Conservation (phyloP, 2,888 invertebrate species). For the Dasysyrphus tricinctus region DNA sequence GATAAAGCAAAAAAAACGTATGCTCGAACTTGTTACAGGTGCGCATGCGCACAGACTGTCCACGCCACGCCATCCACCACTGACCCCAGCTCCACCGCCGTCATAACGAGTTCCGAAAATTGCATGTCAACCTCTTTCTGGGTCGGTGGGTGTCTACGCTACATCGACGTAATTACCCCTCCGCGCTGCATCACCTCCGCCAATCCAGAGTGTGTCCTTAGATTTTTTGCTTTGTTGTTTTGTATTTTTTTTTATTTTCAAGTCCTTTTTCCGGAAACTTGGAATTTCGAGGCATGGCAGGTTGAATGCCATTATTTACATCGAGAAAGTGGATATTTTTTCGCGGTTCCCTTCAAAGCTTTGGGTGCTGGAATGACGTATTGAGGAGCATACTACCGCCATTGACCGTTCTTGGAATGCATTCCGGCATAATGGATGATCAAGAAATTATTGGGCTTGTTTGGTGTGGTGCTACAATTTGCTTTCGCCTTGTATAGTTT, state of each 20-base stretch:
- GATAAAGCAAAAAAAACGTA: neutral
- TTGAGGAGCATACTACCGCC: constrained; percentile 26
- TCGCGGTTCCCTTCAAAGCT: constrained; percentile 12
- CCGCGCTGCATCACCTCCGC: neutral
- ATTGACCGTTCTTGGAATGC: constrained; percentile 46
- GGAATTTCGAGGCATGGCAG: constrained; percentile 27
- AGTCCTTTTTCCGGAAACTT: constrained; percentile 52
- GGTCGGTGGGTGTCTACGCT: constrained; percentile 72
- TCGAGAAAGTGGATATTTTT: constrained; percentile 68
- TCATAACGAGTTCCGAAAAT: constrained; percentile 73
- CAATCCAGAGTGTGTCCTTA: constrained; percentile 57
- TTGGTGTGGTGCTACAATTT: constrained; percentile 60
- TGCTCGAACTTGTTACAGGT: constrained; percentile 59
- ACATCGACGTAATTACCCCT: constrained; percentile 38
- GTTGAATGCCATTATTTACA: constrained; percentile 56
- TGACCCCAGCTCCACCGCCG: constrained; percentile 1
- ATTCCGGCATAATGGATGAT: constrained; percentile 51
- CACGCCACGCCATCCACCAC: constrained; percentile 21
- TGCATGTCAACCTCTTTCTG: constrained; percentile 72
- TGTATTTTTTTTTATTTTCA: neutral
- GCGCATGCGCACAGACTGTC: constrained; percentile 15
- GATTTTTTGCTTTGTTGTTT: constrained; percentile 33
- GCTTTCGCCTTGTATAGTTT: constrained; percentile 41
- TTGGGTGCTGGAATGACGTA: constrained; percentile 64
- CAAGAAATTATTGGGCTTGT: constrained; percentile 57